Conservation (phyloP, 2,797 vertebrate species). For the Percopsis omiscomaycus region DNA sequence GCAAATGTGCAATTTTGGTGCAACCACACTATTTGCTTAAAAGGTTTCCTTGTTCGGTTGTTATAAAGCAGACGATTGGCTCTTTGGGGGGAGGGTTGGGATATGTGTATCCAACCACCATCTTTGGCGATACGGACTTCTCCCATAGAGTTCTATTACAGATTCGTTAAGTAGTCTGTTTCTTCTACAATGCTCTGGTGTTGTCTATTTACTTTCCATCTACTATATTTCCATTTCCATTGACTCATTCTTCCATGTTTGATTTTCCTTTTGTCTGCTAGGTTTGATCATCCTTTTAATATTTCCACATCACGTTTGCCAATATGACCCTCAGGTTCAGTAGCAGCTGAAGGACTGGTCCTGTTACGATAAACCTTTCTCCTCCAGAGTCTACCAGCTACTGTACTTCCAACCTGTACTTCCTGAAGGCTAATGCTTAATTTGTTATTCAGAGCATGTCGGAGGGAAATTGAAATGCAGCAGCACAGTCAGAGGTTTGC, state of each 20-base stretch:
- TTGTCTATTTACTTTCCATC: neutral
- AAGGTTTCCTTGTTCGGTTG: neutral
- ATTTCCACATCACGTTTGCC: neutral
- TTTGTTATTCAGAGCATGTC: conserved; percentile 14
- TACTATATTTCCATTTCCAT: neutral
- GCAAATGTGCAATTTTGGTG: neutral
- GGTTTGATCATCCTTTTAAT: no score
- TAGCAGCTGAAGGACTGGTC: neutral
- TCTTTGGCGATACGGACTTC: no score
- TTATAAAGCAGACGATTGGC: no score
- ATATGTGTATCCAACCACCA: no score
- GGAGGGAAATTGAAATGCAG: neutral
- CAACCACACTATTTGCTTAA: neutral
- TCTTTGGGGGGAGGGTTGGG: no score
- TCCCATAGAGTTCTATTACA: no score
- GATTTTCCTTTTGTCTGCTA: no score
- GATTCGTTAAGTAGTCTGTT: no score
- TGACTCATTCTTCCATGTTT: neutral
- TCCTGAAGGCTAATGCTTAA: neutral
- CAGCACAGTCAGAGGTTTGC: no score
- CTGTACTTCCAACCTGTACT: neutral
- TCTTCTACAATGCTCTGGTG: neutral
- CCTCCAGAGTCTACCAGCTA: neutral
- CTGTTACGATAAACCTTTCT: no score
- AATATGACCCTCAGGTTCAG: neutral